These are phyloP conservation scores for Euwallacea fornicatus DNA, from an alignment of 1,140 invertebrate species.

Conservation along the genomic window DNA sequence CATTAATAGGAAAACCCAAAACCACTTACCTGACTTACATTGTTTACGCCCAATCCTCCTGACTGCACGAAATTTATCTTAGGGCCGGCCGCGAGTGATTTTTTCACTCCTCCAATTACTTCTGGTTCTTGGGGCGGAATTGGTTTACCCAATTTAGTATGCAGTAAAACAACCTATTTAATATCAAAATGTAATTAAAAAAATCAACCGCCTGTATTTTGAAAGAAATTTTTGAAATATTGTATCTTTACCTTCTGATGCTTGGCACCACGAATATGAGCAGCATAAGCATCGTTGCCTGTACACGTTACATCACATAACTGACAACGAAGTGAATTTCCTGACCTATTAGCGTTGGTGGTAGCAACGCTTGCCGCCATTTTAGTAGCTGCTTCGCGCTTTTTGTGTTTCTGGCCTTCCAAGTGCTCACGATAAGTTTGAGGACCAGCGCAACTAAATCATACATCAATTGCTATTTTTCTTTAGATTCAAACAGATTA, in stretches of 20 bases:
- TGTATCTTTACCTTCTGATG: conserved; percentile 81
- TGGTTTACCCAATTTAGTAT: conserved; percentile 95
- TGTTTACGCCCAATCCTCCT: conserved; percentile 65
- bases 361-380: conserved; percentile 61
- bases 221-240: background rate
- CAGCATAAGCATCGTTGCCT: conserved; percentile 91
- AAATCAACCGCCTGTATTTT: no score
- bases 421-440: conserved; percentile 96
- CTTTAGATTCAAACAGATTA: conserved; percentile 60
- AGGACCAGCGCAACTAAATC: conserved; percentile 50
- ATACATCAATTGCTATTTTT: background rate
- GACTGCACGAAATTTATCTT: conserved; percentile 91
- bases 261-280: conserved; percentile 95
- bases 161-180: conserved; percentile 76
- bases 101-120: conserved; percentile 62
- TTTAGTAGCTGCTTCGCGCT: conserved; percentile 92
- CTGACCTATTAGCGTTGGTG: conserved; percentile 62
- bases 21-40: conserved; percentile 13
- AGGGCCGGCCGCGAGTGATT: conserved; percentile 69
- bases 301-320: conserved; percentile 98
- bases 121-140: conserved; percentile 95
- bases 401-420: conserved; percentile 98
- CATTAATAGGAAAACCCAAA: background rate
- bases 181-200: no score
- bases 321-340: conserved; percentile 79